A percentile compares a stretch with the other conserved stretches of the same genome.
These are phyloP conservation scores for Manis crassicaudata DNA, from an alignment of 2,797 vertebrate genomes.

Conservation along the genomic window DNA sequence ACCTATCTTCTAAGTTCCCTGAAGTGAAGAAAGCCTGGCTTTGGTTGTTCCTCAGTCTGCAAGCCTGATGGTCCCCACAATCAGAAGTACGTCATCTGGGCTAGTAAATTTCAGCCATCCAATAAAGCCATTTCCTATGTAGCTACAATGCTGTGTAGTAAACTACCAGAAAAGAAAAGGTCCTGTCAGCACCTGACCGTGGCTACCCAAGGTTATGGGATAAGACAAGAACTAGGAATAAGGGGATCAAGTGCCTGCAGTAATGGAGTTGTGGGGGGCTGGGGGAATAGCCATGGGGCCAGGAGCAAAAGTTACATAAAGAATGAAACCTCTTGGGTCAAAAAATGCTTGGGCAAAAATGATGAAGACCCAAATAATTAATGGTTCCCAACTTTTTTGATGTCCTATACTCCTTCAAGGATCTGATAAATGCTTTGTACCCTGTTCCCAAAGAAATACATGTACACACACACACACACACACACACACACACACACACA, in stretches of 20 bases:
- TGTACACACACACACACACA: not conserved
- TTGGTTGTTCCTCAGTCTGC: not conserved
- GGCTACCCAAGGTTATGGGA: not conserved
- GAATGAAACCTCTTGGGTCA: not conserved
- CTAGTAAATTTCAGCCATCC: not conserved
- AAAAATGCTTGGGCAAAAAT: not conserved
- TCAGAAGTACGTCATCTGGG: not conserved
- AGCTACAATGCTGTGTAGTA: not conserved
- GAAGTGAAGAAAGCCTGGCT: not conserved
- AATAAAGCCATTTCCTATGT: not conserved
- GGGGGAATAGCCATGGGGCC: not conserved
- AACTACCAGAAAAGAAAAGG: conserved; percentile 31
- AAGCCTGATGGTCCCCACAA: not conserved
- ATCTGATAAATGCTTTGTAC: not conserved
- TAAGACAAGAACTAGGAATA: not conserved
- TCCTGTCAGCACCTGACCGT: not conserved
- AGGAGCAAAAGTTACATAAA: not conserved
- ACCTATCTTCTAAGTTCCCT: not conserved
- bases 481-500: not conserved
- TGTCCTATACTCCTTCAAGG: not conserved
- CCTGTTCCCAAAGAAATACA: not conserved
- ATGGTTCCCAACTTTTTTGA: not conserved
- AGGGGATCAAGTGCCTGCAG: not conserved
- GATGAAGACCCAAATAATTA: not conserved
- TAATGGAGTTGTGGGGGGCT: not conserved